Percentiles rank a stretch among this genome's conserved stretches.
These are phyloP conservation scores for Sebastolobus altivelis DNA, from an alignment of 2,797 vertebrate species.

Conservation along the genomic window DNA sequence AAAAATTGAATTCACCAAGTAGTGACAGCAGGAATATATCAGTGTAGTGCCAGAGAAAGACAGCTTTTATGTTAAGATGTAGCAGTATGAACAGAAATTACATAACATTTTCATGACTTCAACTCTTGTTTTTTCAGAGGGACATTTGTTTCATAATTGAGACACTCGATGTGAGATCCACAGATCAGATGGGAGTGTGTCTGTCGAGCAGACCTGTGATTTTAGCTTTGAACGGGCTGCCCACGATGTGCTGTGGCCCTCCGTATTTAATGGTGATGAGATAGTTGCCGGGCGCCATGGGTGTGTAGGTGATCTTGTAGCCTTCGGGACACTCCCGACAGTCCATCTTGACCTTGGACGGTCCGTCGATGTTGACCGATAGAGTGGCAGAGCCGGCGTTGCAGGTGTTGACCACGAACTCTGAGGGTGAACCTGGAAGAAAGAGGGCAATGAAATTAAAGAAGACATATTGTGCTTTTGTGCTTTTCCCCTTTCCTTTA, in stretches of 20 bases:
- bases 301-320: conserved; percentile 94
- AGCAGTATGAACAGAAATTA: conserved; percentile 46
- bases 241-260: conserved; percentile 96
- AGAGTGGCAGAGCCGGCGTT: conserved; percentile 93
- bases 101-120: conserved; percentile 57
- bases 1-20: neutral
- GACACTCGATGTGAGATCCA: conserved; percentile 57
- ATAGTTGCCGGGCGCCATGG: conserved; percentile 98
- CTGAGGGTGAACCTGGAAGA: conserved; percentile 86
- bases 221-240: conserved; percentile 98
- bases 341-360: conserved; percentile 98
- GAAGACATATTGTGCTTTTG: too few species aligned
- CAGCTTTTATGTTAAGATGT: conserved; percentile 49
- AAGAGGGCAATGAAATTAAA: neutral
- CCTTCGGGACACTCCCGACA: conserved; percentile 94
- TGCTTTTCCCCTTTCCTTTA: too few species aligned
- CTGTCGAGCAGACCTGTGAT: conserved; percentile 89
- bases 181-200: conserved; percentile 65
- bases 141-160: conserved; percentile 58
- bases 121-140: conserved; percentile 46
- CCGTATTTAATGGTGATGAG: conserved; percentile 98
- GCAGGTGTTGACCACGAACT: conserved; percentile 94
- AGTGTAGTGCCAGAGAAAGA: conserved; percentile 17
- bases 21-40: conserved; percentile 23
- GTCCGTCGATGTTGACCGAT: conserved; percentile 94